A percentile compares a stretch with the other conserved stretches of the same genome.
Evolutionary conservation across 2,888 invertebrate species (phyloP).

Genomic region (Epirrhoe alternata): DNA sequence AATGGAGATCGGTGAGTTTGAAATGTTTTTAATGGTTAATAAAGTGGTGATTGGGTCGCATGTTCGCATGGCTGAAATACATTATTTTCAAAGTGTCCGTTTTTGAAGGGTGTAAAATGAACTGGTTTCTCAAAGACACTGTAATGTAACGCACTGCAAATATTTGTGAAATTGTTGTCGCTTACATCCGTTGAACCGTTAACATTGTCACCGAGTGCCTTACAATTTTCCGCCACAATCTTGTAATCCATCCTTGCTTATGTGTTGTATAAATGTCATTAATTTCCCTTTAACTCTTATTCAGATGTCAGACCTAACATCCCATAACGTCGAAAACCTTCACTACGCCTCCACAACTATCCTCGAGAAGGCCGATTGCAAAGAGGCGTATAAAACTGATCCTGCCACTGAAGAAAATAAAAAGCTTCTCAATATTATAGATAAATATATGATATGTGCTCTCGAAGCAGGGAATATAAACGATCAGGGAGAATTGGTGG

Average conservation of each 20-base stretch:
- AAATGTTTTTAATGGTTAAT: neutral
- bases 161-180: no score
- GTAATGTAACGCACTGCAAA: no score
- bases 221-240: no score
- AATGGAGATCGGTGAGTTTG: slow-evolving; percentile 47
- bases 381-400: slow-evolving; percentile 1
- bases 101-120: no score
- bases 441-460: slow-evolving; percentile 40
- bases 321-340: slow-evolving; percentile 14
- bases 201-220: no score
- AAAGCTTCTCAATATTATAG: slow-evolving; percentile 20
- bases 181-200: no score
- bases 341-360: slow-evolving; percentile 47
- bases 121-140: no score
- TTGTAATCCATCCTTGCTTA: no score
- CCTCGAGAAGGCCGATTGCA: slow-evolving; percentile 45
- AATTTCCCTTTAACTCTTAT: neutral
- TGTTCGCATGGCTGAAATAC: no score
- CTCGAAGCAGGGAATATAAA: slow-evolving; percentile 31
- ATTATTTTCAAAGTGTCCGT: no score
- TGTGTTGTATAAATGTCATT: no score
- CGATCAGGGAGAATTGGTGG: slow-evolving; percentile 29
- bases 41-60: no score
- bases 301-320: slow-evolving; percentile 8
- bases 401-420: slow-evolving; percentile 5